Evolutionary conservation across 64 coral and sea anemone genomes (phyloP).

Genomic region (Pocillopora verrucosa): DNA sequence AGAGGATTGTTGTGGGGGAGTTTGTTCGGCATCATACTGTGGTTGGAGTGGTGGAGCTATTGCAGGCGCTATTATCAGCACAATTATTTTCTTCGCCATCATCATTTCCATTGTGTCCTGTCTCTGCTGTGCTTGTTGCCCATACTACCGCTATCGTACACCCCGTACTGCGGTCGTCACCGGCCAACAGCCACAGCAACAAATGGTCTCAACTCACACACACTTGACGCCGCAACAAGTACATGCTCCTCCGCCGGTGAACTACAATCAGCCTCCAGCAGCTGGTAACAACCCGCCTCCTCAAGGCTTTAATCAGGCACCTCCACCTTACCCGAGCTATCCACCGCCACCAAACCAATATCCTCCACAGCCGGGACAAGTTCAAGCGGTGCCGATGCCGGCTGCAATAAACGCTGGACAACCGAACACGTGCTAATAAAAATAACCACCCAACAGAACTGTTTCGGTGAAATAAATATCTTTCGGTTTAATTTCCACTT

Average conservation of each 20-base stretch:
- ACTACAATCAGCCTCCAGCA: background rate
- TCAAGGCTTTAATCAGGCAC: no score
- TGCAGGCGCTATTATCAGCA: background rate
- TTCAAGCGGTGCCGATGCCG: no score
- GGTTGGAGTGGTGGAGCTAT: background rate
- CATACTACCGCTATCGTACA: conserved; percentile 7
- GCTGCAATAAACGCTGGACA: no score
- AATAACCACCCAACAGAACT: no score
- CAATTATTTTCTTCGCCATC: background rate
- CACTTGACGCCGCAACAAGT: background rate
- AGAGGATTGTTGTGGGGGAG: no score
- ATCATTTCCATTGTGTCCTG: background rate
- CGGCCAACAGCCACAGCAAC: background rate
- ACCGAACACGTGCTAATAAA: no score
- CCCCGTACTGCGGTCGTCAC: background rate
- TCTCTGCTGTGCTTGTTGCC: conserved; percentile 28
- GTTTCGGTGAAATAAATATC: no score
- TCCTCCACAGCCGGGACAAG: no score
- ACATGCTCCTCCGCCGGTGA: background rate
- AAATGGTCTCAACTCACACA: background rate
- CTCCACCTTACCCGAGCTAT: no score
- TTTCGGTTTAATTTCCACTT: no score
- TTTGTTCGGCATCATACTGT: no score
- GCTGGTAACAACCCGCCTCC: background rate
- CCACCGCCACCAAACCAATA: no score